Percentiles rank a stretch among this genome's conserved stretches.
Conservation (phyloP, 2,888 invertebrate genomes). For the Lycaena phlaeas region DNA sequence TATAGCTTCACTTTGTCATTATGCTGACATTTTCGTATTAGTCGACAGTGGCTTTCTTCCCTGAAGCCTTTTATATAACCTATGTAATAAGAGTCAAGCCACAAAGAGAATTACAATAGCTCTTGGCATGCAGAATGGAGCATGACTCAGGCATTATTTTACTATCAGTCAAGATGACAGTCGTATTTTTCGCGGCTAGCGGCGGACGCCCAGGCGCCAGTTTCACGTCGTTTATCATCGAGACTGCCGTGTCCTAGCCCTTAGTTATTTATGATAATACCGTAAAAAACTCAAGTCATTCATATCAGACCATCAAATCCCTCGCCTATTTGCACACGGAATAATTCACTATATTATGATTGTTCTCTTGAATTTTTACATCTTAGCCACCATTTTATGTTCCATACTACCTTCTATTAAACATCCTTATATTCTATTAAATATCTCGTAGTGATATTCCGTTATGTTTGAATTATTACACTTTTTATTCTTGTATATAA, state of each 20-base stretch:
- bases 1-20: constrained; percentile 12
- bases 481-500: too few relatives aligned
- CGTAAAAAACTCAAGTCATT: constrained; percentile 34
- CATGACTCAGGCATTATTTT: constrained; percentile 64
- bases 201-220: constrained; percentile 60
- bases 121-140: constrained; percentile 56
- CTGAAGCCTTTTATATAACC: constrained; percentile 41
- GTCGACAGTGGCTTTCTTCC: constrained; percentile 23
- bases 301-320: constrained; percentile 25
- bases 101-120: constrained; percentile 55
- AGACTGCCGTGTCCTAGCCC: constrained; percentile 44
- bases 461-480: too few relatives aligned
- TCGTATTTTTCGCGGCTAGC: constrained; percentile 67
- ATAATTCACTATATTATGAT: not conserved
- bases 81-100: constrained; percentile 46
- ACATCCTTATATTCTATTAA: too few relatives aligned
- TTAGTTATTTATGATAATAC: constrained; percentile 50
- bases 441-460: too few relatives aligned
- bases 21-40: constrained; percentile 12
- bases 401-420: too few relatives aligned
- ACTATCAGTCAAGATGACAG: constrained; percentile 70
- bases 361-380: not conserved
- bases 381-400: not conserved
- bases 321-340: constrained; percentile 8
- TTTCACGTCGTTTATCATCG: constrained; percentile 62